Evolutionary conservation across 2,113 vertebrate genomes (phyloP).

Genomic region (Hippopotamus amphibius): DNA sequence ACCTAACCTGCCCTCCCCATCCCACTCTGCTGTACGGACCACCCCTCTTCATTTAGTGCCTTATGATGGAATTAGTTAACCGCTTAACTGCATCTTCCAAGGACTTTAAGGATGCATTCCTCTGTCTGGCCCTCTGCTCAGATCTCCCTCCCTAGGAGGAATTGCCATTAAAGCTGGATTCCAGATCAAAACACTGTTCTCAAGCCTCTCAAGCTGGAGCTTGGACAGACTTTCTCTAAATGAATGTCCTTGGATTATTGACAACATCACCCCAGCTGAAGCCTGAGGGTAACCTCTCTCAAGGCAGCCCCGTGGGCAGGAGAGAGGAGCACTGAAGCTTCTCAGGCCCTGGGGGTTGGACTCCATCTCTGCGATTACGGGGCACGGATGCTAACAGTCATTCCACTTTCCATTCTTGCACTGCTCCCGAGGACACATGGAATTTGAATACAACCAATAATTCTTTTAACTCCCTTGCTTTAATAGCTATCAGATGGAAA

Average conservation of each 20-base stretch:
- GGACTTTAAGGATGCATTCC: not conserved
- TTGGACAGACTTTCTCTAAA: not conserved
- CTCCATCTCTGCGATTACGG: not conserved
- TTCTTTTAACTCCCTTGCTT: conserved; percentile 69
- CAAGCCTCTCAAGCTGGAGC: not conserved
- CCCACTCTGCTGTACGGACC: too few relatives aligned
- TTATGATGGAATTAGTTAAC: not conserved
- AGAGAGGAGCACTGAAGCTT: not conserved
- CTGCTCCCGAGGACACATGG: not conserved
- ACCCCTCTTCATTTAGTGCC: not conserved
- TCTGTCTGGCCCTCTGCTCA: not conserved
- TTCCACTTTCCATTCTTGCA: not conserved
- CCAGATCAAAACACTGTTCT: not conserved
- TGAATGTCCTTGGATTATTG: not conserved
- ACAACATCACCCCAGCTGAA: not conserved
- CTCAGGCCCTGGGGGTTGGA: not conserved
- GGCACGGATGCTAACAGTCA: not conserved
- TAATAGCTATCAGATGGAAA: conserved; percentile 80
- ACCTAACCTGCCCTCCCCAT: not conserved
- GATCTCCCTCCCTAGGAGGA: not conserved
- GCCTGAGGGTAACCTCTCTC: not conserved
- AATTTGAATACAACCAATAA: conserved; percentile 38
- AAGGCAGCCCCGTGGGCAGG: not conserved
- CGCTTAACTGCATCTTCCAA: not conserved
- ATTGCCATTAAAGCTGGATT: not conserved